Percentiles rank a stretch among this genome's conserved stretches.
Evolutionary conservation across 1,140 invertebrate species (phyloP).

Genomic region (Magallana ariakensis): DNA sequence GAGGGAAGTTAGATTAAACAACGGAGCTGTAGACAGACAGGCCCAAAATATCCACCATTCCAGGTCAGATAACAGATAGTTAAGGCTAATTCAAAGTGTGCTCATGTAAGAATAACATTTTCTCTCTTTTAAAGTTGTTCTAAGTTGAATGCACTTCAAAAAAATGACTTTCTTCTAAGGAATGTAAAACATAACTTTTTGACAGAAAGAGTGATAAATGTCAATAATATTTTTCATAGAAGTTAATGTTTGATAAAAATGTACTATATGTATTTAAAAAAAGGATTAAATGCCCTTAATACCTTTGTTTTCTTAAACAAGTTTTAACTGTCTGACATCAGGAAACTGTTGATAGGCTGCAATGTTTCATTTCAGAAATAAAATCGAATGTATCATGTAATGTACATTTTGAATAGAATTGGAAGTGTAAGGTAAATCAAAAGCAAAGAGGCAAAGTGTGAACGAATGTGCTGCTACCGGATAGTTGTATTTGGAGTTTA

Average conservation of each 20-base stretch:
- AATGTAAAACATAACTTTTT: too few relatives aligned
- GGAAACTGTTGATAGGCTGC: slow-evolving; percentile 12
- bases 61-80: background rate
- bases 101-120: too few relatives aligned
- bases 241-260: too few relatives aligned
- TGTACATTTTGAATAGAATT: slow-evolving; percentile 36
- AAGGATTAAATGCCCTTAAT: too few relatives aligned
- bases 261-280: too few relatives aligned
- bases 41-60: background rate
- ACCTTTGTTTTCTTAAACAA: background rate
- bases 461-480: background rate
- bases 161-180: too few relatives aligned
- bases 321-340: background rate
- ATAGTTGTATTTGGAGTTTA: background rate
- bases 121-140: too few relatives aligned
- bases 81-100: too few relatives aligned
- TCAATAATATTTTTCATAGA: too few relatives aligned
- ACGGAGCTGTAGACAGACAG: slow-evolving; percentile 5
- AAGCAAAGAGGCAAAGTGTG: background rate
- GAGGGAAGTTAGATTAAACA: background rate
- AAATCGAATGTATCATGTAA: slow-evolving; percentile 18
- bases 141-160: too few relatives aligned
- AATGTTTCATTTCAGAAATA: slow-evolving; percentile 33
- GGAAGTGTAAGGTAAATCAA: slow-evolving; percentile 14
- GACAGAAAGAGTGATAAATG: too few relatives aligned